phyloP scores from a whole-genome alignment of 2,113 vertebrate species.

The Cyprinodon tularosa region DNA sequence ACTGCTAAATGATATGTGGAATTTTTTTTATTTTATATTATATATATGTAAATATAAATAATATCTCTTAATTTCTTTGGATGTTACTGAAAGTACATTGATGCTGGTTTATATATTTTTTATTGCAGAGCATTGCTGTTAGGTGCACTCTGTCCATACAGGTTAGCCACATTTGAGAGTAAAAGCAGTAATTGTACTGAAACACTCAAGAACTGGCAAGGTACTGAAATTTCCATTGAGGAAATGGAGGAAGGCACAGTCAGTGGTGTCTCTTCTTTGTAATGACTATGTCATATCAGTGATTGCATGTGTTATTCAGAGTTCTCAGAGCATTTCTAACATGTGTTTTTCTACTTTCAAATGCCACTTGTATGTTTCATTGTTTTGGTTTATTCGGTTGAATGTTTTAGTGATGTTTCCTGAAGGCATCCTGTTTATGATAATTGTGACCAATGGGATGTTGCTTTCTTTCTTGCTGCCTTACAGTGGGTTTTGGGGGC shows the following conservation, averaged over 20 bases:
- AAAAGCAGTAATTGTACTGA: constrained; percentile 43
- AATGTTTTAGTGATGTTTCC: not conserved
- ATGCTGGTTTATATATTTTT: not conserved
- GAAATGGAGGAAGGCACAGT: constrained; percentile 72
- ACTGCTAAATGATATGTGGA: constrained; percentile 15
- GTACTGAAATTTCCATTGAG: constrained; percentile 76
- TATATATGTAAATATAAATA: not conserved
- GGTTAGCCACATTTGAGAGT: constrained; percentile 67
- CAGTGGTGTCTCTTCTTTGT: constrained; percentile 66
- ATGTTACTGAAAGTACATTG: constrained; percentile 1
- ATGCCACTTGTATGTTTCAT: constrained; percentile 13
- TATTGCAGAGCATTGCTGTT: constrained; percentile 31
- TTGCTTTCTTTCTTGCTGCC: constrained; percentile 13
- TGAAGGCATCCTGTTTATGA: not conserved
- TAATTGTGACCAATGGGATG: not conserved
- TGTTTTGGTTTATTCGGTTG: constrained; percentile 22
- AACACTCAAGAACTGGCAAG: constrained; percentile 63
- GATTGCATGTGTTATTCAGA: constrained; percentile 66
- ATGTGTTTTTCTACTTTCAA: constrained; percentile 19
- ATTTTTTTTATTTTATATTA: not conserved
- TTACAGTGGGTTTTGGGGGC: constrained; percentile 17
- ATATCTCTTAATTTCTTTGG: constrained; percentile 32
- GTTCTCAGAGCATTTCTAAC: constrained; percentile 67
- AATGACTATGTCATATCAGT: constrained; percentile 84
- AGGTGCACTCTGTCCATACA: constrained; percentile 59